phyloP scores from a whole-genome alignment of 2,113 vertebrate genomes.

The Steatornis caripensis region DNA sequence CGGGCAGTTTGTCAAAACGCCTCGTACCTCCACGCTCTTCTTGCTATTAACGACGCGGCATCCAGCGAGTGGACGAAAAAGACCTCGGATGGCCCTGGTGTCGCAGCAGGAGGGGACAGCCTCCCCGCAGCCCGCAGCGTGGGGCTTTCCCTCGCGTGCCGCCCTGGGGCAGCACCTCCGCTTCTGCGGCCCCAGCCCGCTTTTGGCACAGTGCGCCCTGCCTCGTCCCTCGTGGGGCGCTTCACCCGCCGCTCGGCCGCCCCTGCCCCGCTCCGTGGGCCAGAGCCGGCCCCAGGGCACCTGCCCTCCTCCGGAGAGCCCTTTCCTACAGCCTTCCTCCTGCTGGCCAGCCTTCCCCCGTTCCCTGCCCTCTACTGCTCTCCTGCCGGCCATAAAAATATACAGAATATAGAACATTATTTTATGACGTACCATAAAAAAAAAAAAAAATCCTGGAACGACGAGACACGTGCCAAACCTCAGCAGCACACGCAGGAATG shows the following conservation, averaged over 20 bases:
- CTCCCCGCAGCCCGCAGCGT: rapidly evolving
- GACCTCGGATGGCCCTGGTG: rapidly evolving
- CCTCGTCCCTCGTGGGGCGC: background rate
- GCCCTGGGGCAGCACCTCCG: rapidly evolving
- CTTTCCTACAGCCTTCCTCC: background rate
- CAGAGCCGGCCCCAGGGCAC: background rate
- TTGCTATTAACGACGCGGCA: rapidly evolving
- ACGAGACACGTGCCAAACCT: conserved; percentile 37
- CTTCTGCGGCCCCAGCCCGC: background rate
- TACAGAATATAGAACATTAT: conserved; percentile 56
- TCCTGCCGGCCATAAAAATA: conserved; percentile 30
- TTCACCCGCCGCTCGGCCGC: background rate
- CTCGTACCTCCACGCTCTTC: background rate
- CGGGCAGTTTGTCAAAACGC: background rate
- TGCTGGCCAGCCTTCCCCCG: background rate
- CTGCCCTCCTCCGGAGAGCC: background rate
- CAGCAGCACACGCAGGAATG: conserved; percentile 41
- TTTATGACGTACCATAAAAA: conserved; percentile 44
- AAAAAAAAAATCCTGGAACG: background rate
- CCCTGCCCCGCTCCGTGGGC: rapidly evolving
- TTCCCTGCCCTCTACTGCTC: conserved; percentile 36
- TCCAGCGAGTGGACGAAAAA: too few relatives aligned
- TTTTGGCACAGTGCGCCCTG: rapidly evolving
- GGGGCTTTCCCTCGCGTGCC: background rate
- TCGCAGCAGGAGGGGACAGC: background rate